phyloP scores from a whole-genome alignment of 2,888 invertebrate species.

The Limnephilus rhombicus region DNA sequence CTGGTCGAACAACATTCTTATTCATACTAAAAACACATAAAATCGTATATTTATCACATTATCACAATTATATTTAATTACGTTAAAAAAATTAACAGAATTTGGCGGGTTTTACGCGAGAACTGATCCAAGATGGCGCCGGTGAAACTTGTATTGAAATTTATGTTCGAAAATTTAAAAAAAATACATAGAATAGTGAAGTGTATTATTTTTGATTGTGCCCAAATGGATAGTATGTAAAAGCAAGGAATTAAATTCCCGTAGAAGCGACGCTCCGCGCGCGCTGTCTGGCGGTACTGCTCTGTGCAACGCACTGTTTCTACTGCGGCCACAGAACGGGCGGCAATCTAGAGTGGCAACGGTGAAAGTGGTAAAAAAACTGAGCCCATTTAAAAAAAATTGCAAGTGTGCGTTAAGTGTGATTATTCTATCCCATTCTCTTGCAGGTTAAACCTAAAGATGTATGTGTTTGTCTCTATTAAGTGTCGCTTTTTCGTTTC shows the following conservation, averaged over 20 bases:
- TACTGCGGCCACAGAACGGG: background rate
- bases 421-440: too few species aligned
- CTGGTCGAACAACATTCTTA: background rate
- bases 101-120: background rate
- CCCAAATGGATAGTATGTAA: background rate
- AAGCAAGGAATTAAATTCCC: background rate
- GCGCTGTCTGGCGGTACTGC: constrained; percentile 43
- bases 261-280: constrained; percentile 48
- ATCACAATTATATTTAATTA: background rate
- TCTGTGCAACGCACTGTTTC: constrained; percentile 10
- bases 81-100: background rate
- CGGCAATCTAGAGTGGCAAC: background rate
- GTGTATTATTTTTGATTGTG: background rate
- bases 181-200: background rate
- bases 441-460: too few species aligned
- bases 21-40: background rate
- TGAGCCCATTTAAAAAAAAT: background rate
- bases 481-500: too few species aligned
- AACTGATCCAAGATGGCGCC: background rate
- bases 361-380: background rate
- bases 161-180: background rate
- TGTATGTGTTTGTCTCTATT: too few species aligned
- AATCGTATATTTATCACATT: background rate
- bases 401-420: too few species aligned
- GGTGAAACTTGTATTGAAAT: background rate